A percentile compares a stretch with the other conserved stretches of the same genome.
Evolutionary conservation across 2,797 vertebrate genomes (phyloP).

Genomic region (Girardinus metallicus): DNA sequence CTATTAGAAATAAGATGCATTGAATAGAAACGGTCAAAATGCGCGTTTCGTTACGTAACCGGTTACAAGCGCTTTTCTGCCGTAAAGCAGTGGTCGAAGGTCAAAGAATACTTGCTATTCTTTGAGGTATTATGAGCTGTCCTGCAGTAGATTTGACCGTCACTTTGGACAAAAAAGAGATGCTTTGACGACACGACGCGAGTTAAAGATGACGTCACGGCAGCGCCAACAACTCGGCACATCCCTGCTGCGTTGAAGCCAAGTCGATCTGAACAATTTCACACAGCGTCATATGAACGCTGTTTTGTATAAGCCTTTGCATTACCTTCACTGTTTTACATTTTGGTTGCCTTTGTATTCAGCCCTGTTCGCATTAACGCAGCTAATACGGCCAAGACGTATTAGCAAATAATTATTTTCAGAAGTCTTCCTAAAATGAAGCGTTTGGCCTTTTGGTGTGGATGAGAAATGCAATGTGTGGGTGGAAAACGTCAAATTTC

Average conservation of each 20-base stretch:
- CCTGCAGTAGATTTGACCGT: not conserved
- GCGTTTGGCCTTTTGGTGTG: not conserved
- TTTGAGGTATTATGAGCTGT: not conserved
- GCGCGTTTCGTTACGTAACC: not conserved
- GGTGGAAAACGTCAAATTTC: not conserved
- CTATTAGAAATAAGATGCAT: not conserved
- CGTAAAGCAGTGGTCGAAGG: not conserved
- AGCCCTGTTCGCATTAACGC: not conserved
- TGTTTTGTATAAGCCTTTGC: not conserved
- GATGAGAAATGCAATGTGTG: not conserved
- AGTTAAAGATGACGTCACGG: not conserved
- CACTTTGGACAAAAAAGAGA: not conserved
- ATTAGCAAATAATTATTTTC: not conserved
- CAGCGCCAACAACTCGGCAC: not conserved
- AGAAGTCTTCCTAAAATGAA: not conserved
- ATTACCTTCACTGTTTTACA: no score
- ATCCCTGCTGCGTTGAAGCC: not conserved
- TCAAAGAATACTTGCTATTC: not conserved
- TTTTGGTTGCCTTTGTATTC: not conserved
- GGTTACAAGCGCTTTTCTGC: not conserved
- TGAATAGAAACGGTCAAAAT: not conserved
- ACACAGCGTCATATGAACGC: not conserved
- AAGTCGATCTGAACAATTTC: not conserved
- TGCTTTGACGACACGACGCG: not conserved
- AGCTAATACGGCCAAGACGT: not conserved